These are phyloP conservation scores for Pelecanoides urinatrix DNA, from an alignment of 2,113 vertebrate species.

Conservation along the genomic window DNA sequence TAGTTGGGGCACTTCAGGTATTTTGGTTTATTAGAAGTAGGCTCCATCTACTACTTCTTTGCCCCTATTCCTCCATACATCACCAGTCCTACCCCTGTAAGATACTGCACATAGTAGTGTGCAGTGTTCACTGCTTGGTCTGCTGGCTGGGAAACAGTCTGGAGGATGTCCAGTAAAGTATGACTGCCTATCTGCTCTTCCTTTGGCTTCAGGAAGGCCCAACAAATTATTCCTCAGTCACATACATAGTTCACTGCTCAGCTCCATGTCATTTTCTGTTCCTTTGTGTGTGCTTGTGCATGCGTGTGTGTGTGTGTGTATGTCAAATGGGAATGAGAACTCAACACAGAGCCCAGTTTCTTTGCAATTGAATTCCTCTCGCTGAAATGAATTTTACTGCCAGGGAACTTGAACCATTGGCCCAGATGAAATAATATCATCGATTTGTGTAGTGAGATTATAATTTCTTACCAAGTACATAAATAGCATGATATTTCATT, in stretches of 20 bases:
- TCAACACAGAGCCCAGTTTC: neutral
- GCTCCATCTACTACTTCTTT: neutral
- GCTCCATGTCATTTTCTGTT: neutral
- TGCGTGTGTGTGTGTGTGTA: fast-evolving
- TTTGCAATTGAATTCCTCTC: neutral
- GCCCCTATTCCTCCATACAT: neutral
- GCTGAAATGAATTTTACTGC: neutral
- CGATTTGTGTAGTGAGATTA: neutral
- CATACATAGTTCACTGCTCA: neutral
- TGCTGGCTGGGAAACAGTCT: neutral
- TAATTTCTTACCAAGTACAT: neutral
- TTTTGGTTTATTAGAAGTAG: neutral
- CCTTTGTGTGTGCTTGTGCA: neutral
- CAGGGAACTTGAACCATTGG: neutral
- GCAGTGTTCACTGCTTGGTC: neutral
- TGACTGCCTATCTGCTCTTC: neutral
- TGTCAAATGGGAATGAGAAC: neutral
- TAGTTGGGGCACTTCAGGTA: neutral
- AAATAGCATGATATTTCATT: neutral
- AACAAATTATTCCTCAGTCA: neutral
- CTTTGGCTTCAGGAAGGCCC: neutral
- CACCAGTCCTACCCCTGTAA: neutral
- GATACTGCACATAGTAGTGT: neutral
- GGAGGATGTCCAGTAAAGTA: neutral
- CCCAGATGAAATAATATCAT: neutral